These are phyloP conservation scores for Cryptocheilus praepositus DNA, from an alignment of 2,888 invertebrate genomes.

Conservation along the genomic window DNA sequence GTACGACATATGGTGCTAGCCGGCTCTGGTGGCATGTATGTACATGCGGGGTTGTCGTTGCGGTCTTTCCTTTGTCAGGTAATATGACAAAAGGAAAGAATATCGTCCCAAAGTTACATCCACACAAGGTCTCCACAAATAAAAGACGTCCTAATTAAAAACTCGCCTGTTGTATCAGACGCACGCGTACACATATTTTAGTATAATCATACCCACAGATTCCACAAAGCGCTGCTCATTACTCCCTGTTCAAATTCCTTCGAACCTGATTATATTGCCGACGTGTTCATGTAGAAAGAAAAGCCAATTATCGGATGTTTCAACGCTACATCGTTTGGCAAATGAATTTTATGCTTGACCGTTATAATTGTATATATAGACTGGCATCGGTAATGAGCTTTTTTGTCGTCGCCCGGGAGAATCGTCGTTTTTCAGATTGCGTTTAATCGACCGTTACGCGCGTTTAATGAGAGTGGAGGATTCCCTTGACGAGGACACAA, in stretches of 20 bases:
- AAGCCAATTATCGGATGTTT: background rate
- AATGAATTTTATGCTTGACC: background rate
- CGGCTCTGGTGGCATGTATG: constrained; percentile 70
- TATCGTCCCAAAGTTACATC: too few species aligned
- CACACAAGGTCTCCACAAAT: too few species aligned
- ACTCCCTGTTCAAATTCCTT: background rate
- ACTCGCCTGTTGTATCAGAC: too few species aligned
- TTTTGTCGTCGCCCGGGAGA: too few species aligned
- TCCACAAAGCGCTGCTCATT: background rate
- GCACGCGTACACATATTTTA: too few species aligned
- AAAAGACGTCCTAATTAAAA: too few species aligned
- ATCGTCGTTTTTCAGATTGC: background rate
- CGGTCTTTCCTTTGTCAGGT: constrained; percentile 12
- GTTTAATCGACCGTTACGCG: too few species aligned
- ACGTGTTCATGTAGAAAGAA: background rate
- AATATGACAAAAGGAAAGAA: background rate
- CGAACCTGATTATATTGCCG: background rate
- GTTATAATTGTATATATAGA: too few species aligned
- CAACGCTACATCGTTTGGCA: too few species aligned
- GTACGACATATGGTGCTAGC: constrained; percentile 63
- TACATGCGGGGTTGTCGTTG: constrained; percentile 68
- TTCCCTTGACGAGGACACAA: constrained; percentile 29
- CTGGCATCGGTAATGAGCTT: too few species aligned
- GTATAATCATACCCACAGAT: background rate
- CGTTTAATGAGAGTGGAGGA: too few species aligned